A percentile compares a stretch with the other conserved stretches of the same genome.
Evolutionary conservation across 1,140 invertebrate species (phyloP).

Genomic region (Drosophila malerkotliana): DNA sequence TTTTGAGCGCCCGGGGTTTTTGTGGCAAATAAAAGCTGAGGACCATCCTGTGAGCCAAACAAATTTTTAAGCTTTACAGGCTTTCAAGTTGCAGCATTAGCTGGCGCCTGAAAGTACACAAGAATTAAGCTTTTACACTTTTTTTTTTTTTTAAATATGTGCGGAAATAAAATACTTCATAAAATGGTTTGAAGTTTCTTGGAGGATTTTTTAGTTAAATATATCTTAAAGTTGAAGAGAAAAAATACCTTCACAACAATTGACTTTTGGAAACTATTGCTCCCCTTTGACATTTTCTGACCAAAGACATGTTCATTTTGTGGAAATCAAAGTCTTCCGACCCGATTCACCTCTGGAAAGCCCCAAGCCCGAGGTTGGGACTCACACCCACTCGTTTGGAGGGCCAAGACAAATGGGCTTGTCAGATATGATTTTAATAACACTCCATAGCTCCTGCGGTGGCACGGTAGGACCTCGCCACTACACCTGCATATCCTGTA

Average conservation of each 20-base stretch:
- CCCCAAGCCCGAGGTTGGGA: not conserved
- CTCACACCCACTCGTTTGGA: conserved; percentile 6
- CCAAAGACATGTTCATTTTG: not conserved
- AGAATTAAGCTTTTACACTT: not conserved
- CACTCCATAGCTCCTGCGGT: conserved; percentile 20
- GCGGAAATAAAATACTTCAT: no score
- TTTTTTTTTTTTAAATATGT: no score
- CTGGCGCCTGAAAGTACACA: not conserved
- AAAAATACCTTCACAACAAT: no score
- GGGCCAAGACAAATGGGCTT: conserved; percentile 36
- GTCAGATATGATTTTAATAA: conserved; percentile 52
- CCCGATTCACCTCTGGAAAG: not conserved
- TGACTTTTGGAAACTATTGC: no score
- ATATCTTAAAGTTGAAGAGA: no score
- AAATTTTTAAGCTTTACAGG: conserved; percentile 6
- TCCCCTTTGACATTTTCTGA: no score
- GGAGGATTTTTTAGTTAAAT: no score
- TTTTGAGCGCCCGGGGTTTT: conserved; percentile 16
- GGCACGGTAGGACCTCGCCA: not conserved
- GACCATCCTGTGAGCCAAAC: not conserved
- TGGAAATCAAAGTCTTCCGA: no score
- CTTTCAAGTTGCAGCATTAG: not conserved
- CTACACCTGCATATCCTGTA: not conserved
- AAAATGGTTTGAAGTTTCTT: no score
- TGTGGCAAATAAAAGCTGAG: conserved; percentile 3